Base-by-base conservation (phyloP, 2,113 vertebrate species). In the Caretta caretta region DNA sequence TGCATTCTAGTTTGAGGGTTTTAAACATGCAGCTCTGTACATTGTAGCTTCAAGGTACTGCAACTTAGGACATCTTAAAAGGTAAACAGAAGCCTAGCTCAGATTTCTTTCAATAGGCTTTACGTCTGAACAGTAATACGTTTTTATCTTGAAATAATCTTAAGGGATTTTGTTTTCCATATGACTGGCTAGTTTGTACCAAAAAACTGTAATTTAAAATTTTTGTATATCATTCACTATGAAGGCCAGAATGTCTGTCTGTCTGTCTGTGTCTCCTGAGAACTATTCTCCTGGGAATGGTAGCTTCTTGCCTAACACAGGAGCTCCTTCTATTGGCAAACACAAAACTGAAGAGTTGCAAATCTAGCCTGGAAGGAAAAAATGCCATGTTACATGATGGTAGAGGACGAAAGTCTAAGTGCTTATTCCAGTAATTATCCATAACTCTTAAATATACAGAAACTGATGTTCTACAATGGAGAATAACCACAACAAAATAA, bases 261-360 rank as follows among this genome's bases (percentile, higher is more conserved):
- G n/a, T n/a, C n/a, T n/a, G 42, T 42, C 56, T 46, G 57, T 93
- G 38, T 80, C 81, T 95, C 56, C 94, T 49, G 81, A 75, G 13
- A 87, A 86, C n/a, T 0, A 13, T 81, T 92, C 89, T 89, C 75
- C 57, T 75, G 90, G 80, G 84, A 89, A 12, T 10, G 86, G 46
- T 57, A 56, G 31, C 19, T 83, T 81, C 5, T 10, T 97, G 80
- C 46, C 29, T 95, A 90, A 93, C 80, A 54, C 92, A 97, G 89
- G 94, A 97, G 97, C 96, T 97, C 95, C 95, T 97, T 96, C 95
- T 95, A 85, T 96, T 85, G 96, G 94, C 49, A 95, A 90, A 42
- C 35, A 75, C 0, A 1, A 87, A 87, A 95, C 20, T n/a, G n/a
- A 87, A 57, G 20, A 81, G 3, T 54, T 91, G 20, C 5, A 20